Evolutionary conservation across 2,888 invertebrate species (phyloP).

Genomic region (Phasia obesa): DNA sequence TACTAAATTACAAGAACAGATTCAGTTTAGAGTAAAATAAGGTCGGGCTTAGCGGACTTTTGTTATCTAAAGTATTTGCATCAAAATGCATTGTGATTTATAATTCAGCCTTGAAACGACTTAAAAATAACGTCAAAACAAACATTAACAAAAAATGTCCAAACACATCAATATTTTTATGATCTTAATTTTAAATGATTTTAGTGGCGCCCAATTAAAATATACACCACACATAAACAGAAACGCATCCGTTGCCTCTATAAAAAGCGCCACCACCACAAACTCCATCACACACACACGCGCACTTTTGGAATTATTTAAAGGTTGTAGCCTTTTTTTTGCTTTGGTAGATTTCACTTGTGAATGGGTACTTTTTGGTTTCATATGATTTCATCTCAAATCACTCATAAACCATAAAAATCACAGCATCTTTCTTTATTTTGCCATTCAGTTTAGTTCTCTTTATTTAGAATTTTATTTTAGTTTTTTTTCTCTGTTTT

Average conservation of each 20-base stretch:
- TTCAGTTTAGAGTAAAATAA: neutral
- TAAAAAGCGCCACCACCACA: slow-evolving; percentile 49
- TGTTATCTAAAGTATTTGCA: neutral
- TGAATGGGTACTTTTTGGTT: slow-evolving; percentile 47
- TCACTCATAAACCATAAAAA: slow-evolving; percentile 76
- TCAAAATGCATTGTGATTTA: slow-evolving; percentile 30
- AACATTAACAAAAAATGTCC: slow-evolving; percentile 21
- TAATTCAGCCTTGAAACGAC: slow-evolving; percentile 1
- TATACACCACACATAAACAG: slow-evolving; percentile 50
- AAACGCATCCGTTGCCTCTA: neutral
- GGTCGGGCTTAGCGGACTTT: neutral
- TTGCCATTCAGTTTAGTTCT: slow-evolving; percentile 32
- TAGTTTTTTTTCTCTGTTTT: slow-evolving; percentile 28
- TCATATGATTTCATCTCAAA: slow-evolving; percentile 67
- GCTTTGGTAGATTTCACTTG: slow-evolving; percentile 33
- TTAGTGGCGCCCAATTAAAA: slow-evolving; percentile 71
- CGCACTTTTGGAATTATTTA: slow-evolving; percentile 20
- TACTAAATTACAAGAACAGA: too few relatives aligned
- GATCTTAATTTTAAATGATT: slow-evolving; percentile 67
- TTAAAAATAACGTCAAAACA: neutral
- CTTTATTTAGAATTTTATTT: slow-evolving; percentile 10
- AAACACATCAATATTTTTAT: slow-evolving; percentile 62
- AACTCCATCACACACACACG: slow-evolving; percentile 29
- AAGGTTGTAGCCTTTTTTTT: slow-evolving; percentile 31
- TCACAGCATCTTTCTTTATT: slow-evolving; percentile 66